A percentile compares a stretch with the other conserved stretches of the same genome.
Evolutionary conservation across 2,888 invertebrate species (phyloP).

Genomic region (Alitta virens): DNA sequence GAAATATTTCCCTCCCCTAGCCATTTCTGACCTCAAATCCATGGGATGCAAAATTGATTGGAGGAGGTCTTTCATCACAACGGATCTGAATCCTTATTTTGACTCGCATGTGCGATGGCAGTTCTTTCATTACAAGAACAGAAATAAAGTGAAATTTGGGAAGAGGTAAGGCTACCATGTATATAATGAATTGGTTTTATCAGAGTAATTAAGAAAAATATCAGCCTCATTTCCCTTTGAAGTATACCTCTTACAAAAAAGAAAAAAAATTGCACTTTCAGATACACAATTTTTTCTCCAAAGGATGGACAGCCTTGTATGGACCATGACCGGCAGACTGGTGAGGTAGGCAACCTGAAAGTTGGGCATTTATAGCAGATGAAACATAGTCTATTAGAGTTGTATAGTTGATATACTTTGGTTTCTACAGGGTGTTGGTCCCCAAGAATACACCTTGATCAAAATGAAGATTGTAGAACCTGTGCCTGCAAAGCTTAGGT

Average conservation of each 20-base stretch:
- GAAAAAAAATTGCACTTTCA: too few relatives aligned
- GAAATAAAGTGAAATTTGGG: constrained; percentile 91
- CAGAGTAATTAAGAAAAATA: neutral
- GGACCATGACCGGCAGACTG: constrained; percentile 95
- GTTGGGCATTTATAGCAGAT: neutral
- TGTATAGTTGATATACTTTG: neutral
- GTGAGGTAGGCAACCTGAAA: constrained; percentile 65
- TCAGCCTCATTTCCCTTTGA: neutral
- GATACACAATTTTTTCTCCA: constrained; percentile 91
- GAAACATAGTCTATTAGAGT: neutral
- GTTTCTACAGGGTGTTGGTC: constrained; percentile 75
- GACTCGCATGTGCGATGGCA: constrained; percentile 99
- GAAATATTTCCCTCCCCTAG: constrained; percentile 92
- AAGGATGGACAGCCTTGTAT: constrained; percentile 98
- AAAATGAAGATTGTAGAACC: constrained; percentile 84
- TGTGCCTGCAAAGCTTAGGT: constrained; percentile 67
- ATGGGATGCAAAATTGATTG: constrained; percentile 95
- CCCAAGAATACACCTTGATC: constrained; percentile 95
- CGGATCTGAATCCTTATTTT: constrained; percentile 94
- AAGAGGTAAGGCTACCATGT: constrained; percentile 69
- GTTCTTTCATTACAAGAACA: constrained; percentile 78
- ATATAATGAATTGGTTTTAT: neutral
- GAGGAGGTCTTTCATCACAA: constrained; percentile 97
- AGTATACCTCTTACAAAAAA: too few relatives aligned
- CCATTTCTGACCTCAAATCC: constrained; percentile 79